Evolutionary conservation across 92 coral and sea anemone species (phyloP), one percentile per base, ranked within the genome.

Genomic region (Actinernus sp.): DNA sequence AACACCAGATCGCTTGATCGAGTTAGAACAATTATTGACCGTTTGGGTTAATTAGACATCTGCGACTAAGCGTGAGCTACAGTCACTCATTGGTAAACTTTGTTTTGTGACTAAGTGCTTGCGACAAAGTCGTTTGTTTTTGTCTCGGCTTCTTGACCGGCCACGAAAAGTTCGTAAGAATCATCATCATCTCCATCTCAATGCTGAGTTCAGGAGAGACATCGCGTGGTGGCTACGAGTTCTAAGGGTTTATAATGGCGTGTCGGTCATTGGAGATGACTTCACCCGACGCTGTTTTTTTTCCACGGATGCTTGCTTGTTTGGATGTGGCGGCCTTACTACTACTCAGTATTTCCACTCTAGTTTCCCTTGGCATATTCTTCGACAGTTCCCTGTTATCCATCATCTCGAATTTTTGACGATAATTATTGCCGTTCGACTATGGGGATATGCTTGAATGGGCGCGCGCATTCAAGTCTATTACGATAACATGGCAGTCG

Each of bases 401-500:
- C 79, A 72, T 33, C 70, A 31, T 1, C 49, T 32, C 2, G 79
- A 72, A 9, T 9, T 18, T 0, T 14, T 72, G 21, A 61, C 63
- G 0, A 61, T 73, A 3, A 1, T 73, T 1, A 33, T 73, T 10
- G 80, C 80, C 4, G 18, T 33, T 12, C 50, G 70, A 2, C 23
- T 32, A 25, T 73, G 71, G 80, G 40, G 80, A 12, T 29, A 17
- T 4, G 0, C 17, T 1, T 73, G 70, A 70, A 4, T 27, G 7
- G 80, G 71, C 2, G 3, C 5, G 18, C 28, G 71, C 31, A 31
- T 60, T 21, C 51, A 32, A 25, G 80, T 73, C 3, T 37, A 14
- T 17, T 73, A 70, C 37, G 62, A 73, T 20, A 71, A 71, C 28
- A 5, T 3, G 21, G 80, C 80, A 1, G 80, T 61, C 58, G 80